Base-by-base conservation (phyloP, 2,888 invertebrate species). In the Uloborus plumipes region DNA sequence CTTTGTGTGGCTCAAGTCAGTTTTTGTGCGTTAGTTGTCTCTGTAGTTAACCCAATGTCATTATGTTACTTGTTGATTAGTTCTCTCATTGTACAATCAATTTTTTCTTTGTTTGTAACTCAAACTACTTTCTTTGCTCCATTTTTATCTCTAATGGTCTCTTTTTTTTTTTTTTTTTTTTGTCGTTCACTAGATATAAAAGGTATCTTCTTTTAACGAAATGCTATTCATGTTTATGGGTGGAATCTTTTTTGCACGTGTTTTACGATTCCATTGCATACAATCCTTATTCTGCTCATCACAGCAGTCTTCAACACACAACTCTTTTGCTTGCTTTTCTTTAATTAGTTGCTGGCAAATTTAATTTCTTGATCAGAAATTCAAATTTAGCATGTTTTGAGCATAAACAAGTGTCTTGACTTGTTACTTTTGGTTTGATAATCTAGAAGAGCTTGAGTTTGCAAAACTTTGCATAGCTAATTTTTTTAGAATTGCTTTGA, bases 201-300 rank as follows among this genome's bases (percentile, higher is more conserved):
- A 61, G 0, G 26, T 61, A 20, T 61, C 61, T 20, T 61, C 26
- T 26, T 58, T 58, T 58, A 58, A 9, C 31, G 61, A 61, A 61
- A 11, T 26, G 1, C 26, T 26, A 20, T 31, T 61, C 31, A 61
- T 14, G 1, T 22, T 26, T 61, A 61, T 13, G 4, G 26, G 26
- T 2, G 26, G 61, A 26, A 15, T 61, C 26, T 26, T 61, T 26
- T 61, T 20, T 26, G 22, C 31, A 26, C 61, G 26, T 26, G 26
- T 61, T 2, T n/a, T 61, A 61, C 61, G 26, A 31, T 13, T 61
- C 18, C 61, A 2, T 16, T 61, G 26, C 61, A 61, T 26, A 13
- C 61, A 61, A 31, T 61, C 61, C 26, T 61, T 26, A 26, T 61
- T 61, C 11, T 61, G 22, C 26, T 61, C 61, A 22, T 61, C 61